Evolutionary conservation across 2,113 vertebrate genomes (phyloP), one percentile per base, ranked within the genome.

Genomic region (Seriola quinqueradiata): DNA sequence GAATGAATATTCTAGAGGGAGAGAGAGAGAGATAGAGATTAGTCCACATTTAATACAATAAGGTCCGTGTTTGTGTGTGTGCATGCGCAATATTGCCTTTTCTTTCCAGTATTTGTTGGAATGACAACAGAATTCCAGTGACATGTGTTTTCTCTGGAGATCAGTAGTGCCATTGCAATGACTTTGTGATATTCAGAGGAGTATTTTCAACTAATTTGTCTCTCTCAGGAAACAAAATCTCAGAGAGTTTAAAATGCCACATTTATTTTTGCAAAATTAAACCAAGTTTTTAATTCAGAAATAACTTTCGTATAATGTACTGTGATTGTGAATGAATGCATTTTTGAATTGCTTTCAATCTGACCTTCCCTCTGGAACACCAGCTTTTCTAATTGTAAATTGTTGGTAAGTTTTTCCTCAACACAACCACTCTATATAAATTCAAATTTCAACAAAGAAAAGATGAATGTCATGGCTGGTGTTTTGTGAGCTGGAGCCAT

Each of bases 231-330:
- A 28, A 28, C 28, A 28, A 28, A 28, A 28, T 28, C 28, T 28
- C 28, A 28, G 55, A 28, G 55, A 74, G 32, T 77, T 77, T 63
- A 40, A 84, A 74, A 70, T 70, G 63, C 52, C 80, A 70, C n/a
- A 61, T 54, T 54, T 71, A 2, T 28, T 28, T 28, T 57, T n/a
- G 5, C 21, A 21, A 12, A 36, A n/a, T 59, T 11, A 28, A 72
- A 73, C 19, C 2, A 34, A 57, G 1, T 1, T 38, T 74, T 8
- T 23, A 6, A 19, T 44, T 57, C 13, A 55, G 23, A 70, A 50
- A 25, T 42, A 23, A 44, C 23, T 70, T 71, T 54, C 36, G 69
- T n/a, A 34, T 38, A 5, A 40, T 55, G 1, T 16, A 34, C 12
- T 34, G 13, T 60, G 0, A 21, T 67, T 48, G 32, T 38, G 59